Base-by-base conservation (phyloP, 2,888 invertebrate species). In the Melinopterus prodromus region DNA sequence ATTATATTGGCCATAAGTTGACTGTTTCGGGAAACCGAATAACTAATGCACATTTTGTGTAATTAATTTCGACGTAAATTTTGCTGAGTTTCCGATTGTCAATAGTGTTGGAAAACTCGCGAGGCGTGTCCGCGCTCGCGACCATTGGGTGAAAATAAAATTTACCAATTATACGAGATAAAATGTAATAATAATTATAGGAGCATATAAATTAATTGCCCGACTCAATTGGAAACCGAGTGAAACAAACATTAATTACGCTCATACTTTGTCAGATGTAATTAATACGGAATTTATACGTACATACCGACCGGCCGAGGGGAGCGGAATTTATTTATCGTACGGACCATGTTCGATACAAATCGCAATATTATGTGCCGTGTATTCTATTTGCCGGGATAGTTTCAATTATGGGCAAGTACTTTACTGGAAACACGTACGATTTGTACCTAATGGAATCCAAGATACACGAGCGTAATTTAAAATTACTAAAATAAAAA, bases 211-310 rank as follows among this genome's bases (percentile, higher is more conserved):
- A 74, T 74, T 74, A 74, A 74, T 74, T 74, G 74, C 74, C 74
- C 15, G 36, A 37, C 26, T 37, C 74, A 37, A 74, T 74, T 74
- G 74, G 74, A 37, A 74, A 74, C 74, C 36, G 36, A 74, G 6
- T 37, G 74, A 74, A 74, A 74, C 74, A 74, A 74, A 74, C 74
- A 74, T 74, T 74, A 74, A 74, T 74, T 74, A 37, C 74, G 74
- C 74, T 37, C 74, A 37, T 74, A 74, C 74, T 74, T 74, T 74
- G 74, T 74, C 74, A 74, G 74, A 74, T 74, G 74, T 74, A 74
- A 74, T 74, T 74, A 74, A 74, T 74, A 74, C 74, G 26, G 35
- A 15, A 16, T 35, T 16, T 71, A 71, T 71, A 71, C 74, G 35
- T 26, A 36, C 35, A 16, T n/a, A 35, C 71, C 12, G 6, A 15